A percentile compares a stretch with the other conserved stretches of the same genome.
Evolutionary conservation across 2,113 vertebrate species (phyloP).

Genomic region (Myotis lucifugus): DNA sequence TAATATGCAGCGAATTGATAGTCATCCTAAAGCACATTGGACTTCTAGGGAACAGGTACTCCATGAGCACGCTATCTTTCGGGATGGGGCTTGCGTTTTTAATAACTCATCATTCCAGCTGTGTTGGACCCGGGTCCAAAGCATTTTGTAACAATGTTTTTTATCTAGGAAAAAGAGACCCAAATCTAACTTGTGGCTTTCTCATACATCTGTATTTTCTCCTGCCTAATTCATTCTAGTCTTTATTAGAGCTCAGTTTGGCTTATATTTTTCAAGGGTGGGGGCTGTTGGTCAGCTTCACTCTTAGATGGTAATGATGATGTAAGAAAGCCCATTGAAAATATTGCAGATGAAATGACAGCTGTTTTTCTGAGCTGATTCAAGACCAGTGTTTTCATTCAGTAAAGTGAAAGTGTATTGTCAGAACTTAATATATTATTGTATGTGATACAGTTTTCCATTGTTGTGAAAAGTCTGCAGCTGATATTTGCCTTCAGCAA

Average conservation of each 20-base stretch:
- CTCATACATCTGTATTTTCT: slow-evolving; percentile 48
- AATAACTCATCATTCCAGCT: slow-evolving; percentile 74
- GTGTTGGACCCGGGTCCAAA: slow-evolving; percentile 72
- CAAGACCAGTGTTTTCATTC: slow-evolving; percentile 22
- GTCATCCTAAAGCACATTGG: slow-evolving; percentile 31
- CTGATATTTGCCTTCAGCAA: neutral
- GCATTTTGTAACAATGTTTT: slow-evolving; percentile 72
- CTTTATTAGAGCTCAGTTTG: neutral
- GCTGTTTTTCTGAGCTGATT: slow-evolving; percentile 16
- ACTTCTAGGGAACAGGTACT: neutral
- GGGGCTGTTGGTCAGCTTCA: neutral
- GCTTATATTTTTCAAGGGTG: neutral
- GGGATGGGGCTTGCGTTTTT: neutral
- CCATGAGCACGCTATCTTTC: neutral
- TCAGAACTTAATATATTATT: slow-evolving; percentile 4
- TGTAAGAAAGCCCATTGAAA: neutral
- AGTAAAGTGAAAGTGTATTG: neutral
- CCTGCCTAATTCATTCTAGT: neutral
- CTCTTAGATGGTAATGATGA: neutral
- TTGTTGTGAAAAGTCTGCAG: slow-evolving; percentile 41
- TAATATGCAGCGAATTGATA: neutral
- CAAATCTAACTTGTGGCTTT: slow-evolving; percentile 45
- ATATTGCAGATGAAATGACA: neutral
- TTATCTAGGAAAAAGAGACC: slow-evolving; percentile 51
- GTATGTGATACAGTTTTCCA: slow-evolving; percentile 5